These are phyloP conservation scores for Ostrea edulis DNA, from an alignment of 1,140 invertebrate species.

Conservation along the genomic window DNA sequence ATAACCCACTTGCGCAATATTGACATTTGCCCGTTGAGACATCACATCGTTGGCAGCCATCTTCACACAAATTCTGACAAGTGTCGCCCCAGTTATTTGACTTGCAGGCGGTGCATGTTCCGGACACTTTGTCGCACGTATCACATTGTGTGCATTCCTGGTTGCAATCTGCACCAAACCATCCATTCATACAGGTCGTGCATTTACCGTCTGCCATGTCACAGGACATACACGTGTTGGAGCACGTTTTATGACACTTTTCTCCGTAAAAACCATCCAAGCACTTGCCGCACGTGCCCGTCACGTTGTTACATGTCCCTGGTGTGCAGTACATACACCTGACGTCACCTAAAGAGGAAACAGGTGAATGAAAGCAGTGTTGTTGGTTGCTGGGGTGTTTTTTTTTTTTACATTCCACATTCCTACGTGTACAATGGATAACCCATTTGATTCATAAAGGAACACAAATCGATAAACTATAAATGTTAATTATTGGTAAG, in stretches of 20 bases:
- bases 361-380: neutral
- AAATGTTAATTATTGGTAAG: too few species aligned
- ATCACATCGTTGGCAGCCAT: neutral
- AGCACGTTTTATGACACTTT: constrained; percentile 60
- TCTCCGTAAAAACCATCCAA: constrained; percentile 21
- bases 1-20: constrained; percentile 10
- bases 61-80: neutral
- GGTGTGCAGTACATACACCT: constrained; percentile 8
- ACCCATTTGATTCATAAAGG: too few species aligned
- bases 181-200: constrained; percentile 15
- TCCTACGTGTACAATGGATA: too few species aligned
- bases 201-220: constrained; percentile 48
- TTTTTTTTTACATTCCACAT: too few species aligned
- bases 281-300: constrained; percentile 47
- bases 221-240: constrained; percentile 50
- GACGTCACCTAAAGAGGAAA: constrained; percentile 1
- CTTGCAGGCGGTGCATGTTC: neutral
- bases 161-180: constrained; percentile 50
- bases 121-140: constrained; percentile 4
- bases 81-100: neutral
- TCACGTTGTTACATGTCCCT: constrained; percentile 53
- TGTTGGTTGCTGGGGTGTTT: too few species aligned
- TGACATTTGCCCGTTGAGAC: neutral
- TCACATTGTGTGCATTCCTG: constrained; percentile 49
- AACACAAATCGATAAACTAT: too few species aligned